phyloP scores from a whole-genome alignment of 2,888 invertebrate genomes.

The Diarsia mendica region DNA sequence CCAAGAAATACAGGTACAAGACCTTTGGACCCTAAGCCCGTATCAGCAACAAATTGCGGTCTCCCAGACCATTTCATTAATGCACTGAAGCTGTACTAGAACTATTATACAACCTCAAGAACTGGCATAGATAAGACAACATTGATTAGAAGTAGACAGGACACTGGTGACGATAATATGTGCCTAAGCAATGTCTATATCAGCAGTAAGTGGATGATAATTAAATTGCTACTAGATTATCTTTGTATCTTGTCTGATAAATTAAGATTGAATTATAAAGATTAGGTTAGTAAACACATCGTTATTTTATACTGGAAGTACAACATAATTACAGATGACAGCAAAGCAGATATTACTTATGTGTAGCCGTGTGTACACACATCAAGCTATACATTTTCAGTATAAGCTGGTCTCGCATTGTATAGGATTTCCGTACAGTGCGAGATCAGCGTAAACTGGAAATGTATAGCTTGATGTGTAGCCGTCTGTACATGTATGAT shows the following conservation, averaged over 20 bases:
- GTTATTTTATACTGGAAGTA: constrained; percentile 28
- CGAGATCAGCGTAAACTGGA: no score
- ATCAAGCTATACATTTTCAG: no score
- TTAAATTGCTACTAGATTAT: constrained; percentile 20
- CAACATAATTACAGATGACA: neutral
- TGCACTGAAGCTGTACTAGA: constrained; percentile 59
- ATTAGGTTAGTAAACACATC: constrained; percentile 25
- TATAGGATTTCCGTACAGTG: no score
- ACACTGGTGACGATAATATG: constrained; percentile 33
- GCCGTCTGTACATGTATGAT: neutral
- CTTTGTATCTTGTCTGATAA: constrained; percentile 22
- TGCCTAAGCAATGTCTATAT: constrained; percentile 44
- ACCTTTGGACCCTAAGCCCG: constrained; percentile 50
- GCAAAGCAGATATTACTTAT: neutral
- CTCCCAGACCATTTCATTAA: constrained; percentile 63
- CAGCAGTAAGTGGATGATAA: constrained; percentile 3
- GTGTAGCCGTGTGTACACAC: no score
- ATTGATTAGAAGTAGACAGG: constrained; percentile 44
- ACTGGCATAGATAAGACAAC: constrained; percentile 47
- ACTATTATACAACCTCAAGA: constrained; percentile 61
- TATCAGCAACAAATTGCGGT: constrained; percentile 61
- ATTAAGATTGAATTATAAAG: constrained; percentile 43
- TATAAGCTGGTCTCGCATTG: no score
- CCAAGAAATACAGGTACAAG: constrained; percentile 11
- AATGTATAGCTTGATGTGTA: no score